These are phyloP conservation scores for Cirrhinus mrigala DNA, from an alignment of 2,797 vertebrate species.

Conservation along the genomic window DNA sequence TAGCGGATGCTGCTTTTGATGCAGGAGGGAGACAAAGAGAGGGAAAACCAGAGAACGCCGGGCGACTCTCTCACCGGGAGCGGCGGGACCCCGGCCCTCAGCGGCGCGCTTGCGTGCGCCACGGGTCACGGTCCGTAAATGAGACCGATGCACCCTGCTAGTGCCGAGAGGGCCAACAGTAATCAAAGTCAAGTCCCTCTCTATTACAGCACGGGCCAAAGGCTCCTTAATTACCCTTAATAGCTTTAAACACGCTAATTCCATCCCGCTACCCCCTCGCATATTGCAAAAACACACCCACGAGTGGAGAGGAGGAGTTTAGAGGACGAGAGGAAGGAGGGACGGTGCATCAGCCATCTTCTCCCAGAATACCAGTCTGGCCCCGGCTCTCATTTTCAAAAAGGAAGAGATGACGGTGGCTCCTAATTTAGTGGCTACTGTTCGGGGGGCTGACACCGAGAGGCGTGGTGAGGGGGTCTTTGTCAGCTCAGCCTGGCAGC, in stretches of 20 bases:
- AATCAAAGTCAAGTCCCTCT: constrained; percentile 87
- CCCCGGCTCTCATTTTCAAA: constrained; percentile 59
- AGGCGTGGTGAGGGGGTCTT: constrained; percentile 83
- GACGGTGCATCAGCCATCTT: constrained; percentile 26
- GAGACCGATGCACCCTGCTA: constrained; percentile 85
- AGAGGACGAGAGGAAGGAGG: constrained; percentile 58
- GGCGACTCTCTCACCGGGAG: constrained; percentile 73
- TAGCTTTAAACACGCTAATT: constrained; percentile 94
- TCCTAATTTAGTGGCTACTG: constrained; percentile 84
- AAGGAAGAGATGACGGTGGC: constrained; percentile 75
- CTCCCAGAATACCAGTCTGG: constrained; percentile 22
- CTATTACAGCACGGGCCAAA: constrained; percentile 84
- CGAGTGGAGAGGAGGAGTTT: constrained; percentile 41
- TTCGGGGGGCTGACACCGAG: constrained; percentile 84
- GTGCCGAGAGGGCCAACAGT: constrained; percentile 81
- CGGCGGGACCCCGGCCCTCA: constrained; percentile 77
- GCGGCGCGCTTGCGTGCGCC: constrained; percentile 32
- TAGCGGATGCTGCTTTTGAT: constrained; percentile 93
- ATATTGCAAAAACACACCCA: constrained; percentile 39
- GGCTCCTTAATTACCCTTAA: constrained; percentile 93
- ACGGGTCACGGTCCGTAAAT: constrained; percentile 87
- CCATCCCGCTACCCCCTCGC: constrained; percentile 81
- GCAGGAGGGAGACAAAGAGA: constrained; percentile 75
- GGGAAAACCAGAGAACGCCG: constrained; percentile 67
- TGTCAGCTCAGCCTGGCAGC: constrained; percentile 52